Evolutionary conservation across 2,888 invertebrate genomes (phyloP).

Genomic region (Aphidius colemani): DNA sequence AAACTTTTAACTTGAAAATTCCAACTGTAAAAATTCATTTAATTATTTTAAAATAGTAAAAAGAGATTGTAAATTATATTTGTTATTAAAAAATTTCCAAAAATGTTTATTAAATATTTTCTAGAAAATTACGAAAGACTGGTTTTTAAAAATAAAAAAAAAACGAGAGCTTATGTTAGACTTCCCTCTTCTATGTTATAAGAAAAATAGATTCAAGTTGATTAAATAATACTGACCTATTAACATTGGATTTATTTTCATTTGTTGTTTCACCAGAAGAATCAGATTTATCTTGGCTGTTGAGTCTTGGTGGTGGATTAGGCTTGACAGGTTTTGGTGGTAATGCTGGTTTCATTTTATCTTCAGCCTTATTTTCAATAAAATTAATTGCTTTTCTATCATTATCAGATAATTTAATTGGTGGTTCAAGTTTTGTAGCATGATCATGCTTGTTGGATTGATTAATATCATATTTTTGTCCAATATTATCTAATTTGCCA

Average conservation of each 20-base stretch:
- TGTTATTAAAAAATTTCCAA: no score
- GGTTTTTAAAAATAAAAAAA: no score
- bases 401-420: slow-evolving; percentile 42
- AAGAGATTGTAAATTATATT: no score
- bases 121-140: no score
- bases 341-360: slow-evolving; percentile 72
- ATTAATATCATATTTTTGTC: slow-evolving; percentile 40
- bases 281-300: slow-evolving; percentile 53
- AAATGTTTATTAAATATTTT: no score
- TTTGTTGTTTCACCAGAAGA: slow-evolving; percentile 35
- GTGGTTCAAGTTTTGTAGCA: slow-evolving; percentile 47
- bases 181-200: no score
- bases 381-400: slow-evolving; percentile 45
- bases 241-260: slow-evolving; percentile 10
- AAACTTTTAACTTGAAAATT: no score
- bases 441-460: slow-evolving; percentile 44
- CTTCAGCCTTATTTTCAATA: slow-evolving; percentile 44
- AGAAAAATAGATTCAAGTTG: not conserved
- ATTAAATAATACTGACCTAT: slow-evolving; percentile 13
- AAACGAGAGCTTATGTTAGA: no score
- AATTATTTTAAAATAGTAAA: no score
- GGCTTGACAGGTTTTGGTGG: slow-evolving; percentile 76
- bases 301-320: slow-evolving; percentile 56
- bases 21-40: no score
- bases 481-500: slow-evolving; percentile 30